phyloP scores from a whole-genome alignment of 2,888 invertebrate genomes.

The Tenthredo mesomela region DNA sequence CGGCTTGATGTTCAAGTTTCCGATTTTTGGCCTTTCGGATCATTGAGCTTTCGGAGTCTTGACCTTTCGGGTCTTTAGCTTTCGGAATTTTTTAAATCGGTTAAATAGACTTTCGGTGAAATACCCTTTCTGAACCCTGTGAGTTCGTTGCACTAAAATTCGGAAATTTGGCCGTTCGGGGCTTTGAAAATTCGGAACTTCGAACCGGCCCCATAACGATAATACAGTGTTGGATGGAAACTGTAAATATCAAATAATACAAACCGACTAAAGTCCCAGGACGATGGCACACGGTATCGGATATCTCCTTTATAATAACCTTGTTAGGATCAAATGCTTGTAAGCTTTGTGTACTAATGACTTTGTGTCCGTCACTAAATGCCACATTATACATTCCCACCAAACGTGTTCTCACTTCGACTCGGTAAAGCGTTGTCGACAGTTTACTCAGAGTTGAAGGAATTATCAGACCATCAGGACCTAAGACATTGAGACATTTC shows the following conservation, averaged over 20 bases:
- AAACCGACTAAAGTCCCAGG: conserved; percentile 88
- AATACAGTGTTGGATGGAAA: background rate
- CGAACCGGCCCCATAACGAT: too few relatives aligned
- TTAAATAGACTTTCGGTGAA: too few relatives aligned
- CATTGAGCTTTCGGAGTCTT: too few relatives aligned
- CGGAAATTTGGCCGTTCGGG: too few relatives aligned
- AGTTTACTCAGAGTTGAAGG: conserved; percentile 78
- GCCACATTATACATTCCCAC: conserved; percentile 89
- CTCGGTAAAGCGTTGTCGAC: conserved; percentile 84
- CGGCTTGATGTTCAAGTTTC: too few relatives aligned
- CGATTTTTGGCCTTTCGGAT: too few relatives aligned
- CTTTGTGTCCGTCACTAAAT: conserved; percentile 82
- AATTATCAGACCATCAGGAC: conserved; percentile 79
- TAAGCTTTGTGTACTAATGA: conserved; percentile 80
- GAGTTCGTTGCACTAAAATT: too few relatives aligned
- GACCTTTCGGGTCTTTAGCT: too few relatives aligned
- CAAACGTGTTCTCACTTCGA: conserved; percentile 88
- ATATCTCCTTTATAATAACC: conserved; percentile 86
- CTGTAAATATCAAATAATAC: conserved; percentile 35
- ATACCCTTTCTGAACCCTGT: too few relatives aligned
- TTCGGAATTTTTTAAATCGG: too few relatives aligned
- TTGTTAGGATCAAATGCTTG: conserved; percentile 90
- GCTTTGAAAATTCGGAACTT: too few relatives aligned
- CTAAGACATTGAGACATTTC: conserved; percentile 67
- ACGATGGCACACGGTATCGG: conserved; percentile 89